Conservation (phyloP, 1,140 invertebrate genomes). For the Drosophila yakuba region DNA sequence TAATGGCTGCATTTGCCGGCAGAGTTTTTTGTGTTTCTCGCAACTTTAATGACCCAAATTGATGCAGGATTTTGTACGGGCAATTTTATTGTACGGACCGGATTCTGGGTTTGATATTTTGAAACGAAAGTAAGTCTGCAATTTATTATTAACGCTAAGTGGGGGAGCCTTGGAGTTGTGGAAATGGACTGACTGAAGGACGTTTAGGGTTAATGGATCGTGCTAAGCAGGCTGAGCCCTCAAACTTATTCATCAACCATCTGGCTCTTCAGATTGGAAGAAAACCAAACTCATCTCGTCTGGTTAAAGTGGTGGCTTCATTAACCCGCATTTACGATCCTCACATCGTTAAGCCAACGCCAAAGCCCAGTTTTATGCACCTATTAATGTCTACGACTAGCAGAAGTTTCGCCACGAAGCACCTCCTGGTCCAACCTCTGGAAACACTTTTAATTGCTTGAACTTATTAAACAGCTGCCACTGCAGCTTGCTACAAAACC, state of each 20-base stretch:
- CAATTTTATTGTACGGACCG: slow-evolving; percentile 28
- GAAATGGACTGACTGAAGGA: slow-evolving; percentile 46
- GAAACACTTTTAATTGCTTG: slow-evolving; percentile 76
- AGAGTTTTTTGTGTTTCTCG: slow-evolving; percentile 55
- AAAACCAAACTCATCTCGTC: background rate
- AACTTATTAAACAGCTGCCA: slow-evolving; percentile 82
- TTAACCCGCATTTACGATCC: slow-evolving; percentile 72
- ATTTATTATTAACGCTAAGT: slow-evolving; percentile 23
- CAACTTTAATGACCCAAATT: slow-evolving; percentile 81
- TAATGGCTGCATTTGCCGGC: slow-evolving; percentile 77
- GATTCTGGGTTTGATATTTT: slow-evolving; percentile 25
- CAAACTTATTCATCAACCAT: background rate
- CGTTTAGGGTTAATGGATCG: slow-evolving; percentile 32
- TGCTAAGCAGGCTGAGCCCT: slow-evolving; percentile 1
- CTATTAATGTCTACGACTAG: slow-evolving; percentile 68
- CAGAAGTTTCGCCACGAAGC: slow-evolving; percentile 31
- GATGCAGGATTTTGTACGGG: slow-evolving; percentile 62
- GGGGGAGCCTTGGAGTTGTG: slow-evolving; percentile 41
- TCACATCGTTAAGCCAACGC: slow-evolving; percentile 68
- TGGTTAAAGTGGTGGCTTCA: slow-evolving; percentile 40
- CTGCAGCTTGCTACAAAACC: slow-evolving; percentile 45
- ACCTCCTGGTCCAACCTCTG: slow-evolving; percentile 61
- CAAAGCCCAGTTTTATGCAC: slow-evolving; percentile 56
- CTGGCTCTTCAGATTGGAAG: slow-evolving; percentile 1
- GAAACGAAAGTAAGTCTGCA: slow-evolving; percentile 19